These are phyloP conservation scores for Sabatieria punctata DNA, from an alignment of 2,888 invertebrate genomes.

Conservation along the genomic window DNA sequence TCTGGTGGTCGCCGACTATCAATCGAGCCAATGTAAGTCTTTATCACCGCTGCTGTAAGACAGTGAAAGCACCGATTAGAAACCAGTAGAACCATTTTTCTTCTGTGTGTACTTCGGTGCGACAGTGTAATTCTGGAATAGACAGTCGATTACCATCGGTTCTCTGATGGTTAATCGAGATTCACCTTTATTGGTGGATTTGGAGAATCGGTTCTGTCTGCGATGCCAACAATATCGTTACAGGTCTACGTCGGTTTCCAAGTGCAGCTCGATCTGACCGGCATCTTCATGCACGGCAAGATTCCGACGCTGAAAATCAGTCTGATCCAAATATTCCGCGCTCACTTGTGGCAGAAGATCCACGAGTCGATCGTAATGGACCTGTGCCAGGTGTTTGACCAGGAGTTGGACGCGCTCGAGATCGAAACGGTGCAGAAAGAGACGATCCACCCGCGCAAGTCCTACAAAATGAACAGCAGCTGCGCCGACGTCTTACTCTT, in stretches of 20 bases:
- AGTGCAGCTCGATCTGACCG: constrained; percentile 93
- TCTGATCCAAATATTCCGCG: constrained; percentile 96
- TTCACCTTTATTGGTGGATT: no score
- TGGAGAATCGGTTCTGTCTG: no score
- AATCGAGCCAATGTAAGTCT: constrained; percentile 74
- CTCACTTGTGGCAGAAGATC: constrained; percentile 99
- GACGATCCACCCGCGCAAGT: constrained; percentile 97
- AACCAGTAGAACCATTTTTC: no score
- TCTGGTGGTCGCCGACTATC: constrained; percentile 99
- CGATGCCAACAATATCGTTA: constrained; percentile 7
- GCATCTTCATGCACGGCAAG: constrained; percentile 99
- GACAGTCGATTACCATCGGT: no score
- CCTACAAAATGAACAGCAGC: constrained; percentile 99
- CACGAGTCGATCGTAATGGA: constrained; percentile 99
- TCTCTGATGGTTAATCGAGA: no score
- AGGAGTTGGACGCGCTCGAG: constrained; percentile 92
- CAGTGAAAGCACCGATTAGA: no score
- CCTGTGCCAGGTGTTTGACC: constrained; percentile 97
- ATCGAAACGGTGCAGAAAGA: constrained; percentile 99
- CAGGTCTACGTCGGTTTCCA: constrained; percentile 50
- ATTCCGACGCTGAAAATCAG: constrained; percentile 98
- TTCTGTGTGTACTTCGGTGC: no score
- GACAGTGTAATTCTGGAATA: no score
- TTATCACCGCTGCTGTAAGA: no score
- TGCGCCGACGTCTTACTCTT: constrained; percentile 96